Conservation (phyloP, 2,797 vertebrate genomes). For the Rhinella marina region DNA sequence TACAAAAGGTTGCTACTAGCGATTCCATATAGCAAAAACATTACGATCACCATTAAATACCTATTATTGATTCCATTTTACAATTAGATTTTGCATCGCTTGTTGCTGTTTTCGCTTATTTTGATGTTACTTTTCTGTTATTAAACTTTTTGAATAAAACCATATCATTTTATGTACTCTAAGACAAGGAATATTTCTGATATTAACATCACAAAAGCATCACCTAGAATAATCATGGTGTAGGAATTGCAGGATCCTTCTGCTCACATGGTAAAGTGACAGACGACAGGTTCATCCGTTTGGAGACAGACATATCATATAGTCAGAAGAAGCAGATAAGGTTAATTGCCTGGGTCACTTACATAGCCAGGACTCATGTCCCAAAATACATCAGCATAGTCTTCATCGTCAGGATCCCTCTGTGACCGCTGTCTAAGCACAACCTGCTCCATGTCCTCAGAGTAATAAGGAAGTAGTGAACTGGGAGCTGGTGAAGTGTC, state of each 20-base stretch:
- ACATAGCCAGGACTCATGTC: constrained; percentile 50
- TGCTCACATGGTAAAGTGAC: neutral
- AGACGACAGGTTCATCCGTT: neutral
- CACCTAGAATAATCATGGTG: neutral
- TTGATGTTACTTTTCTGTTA: neutral
- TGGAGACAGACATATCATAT: neutral
- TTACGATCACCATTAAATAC: no score
- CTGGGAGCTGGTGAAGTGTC: neutral
- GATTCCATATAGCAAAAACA: no score
- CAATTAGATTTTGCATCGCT: neutral
- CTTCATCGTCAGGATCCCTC: neutral
- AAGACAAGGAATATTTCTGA: neutral
- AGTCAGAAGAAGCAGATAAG: neutral
- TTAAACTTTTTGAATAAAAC: neutral
- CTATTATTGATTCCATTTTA: no score
- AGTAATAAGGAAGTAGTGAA: constrained; percentile 47
- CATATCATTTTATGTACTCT: neutral
- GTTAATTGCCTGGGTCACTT: neutral
- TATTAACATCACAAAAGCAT: neutral
- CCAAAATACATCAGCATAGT: constrained; percentile 28
- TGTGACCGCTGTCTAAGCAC: neutral
- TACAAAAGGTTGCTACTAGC: neutral
- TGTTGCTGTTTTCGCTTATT: neutral
- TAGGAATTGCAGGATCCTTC: neutral
- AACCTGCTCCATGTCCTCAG: constrained; percentile 45